Conservation (phyloP, 2,888 invertebrate genomes). For the Agonopterix subpropinquella region DNA sequence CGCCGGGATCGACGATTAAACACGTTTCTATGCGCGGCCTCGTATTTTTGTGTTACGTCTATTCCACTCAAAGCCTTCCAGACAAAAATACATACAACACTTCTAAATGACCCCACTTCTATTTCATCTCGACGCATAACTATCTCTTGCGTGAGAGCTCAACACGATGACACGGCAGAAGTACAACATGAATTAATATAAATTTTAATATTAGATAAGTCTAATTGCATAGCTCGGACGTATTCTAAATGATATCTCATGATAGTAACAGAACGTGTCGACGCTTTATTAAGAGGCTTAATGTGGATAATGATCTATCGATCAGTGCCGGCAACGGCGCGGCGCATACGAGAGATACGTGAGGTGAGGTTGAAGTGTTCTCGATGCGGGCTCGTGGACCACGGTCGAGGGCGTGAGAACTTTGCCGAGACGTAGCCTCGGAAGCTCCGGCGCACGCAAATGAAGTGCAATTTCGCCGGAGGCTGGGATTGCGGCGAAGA, state of each 20-base stretch:
- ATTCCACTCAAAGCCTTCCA: constrained; percentile 16
- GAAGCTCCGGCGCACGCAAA: constrained; percentile 50
- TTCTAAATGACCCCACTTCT: constrained; percentile 40
- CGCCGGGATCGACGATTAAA: constrained; percentile 60
- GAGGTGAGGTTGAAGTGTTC: constrained; percentile 24
- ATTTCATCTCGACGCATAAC: constrained; percentile 34
- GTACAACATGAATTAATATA: constrained; percentile 23
- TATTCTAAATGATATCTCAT: constrained; percentile 36
- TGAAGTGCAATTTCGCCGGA: constrained; percentile 60
- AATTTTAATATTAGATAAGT: constrained; percentile 31
- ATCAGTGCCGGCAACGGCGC: constrained; percentile 22
- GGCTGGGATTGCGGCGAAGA: constrained; percentile 43
- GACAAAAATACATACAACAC: constrained; percentile 31
- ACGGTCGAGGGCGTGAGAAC: constrained; percentile 53
- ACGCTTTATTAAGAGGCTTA: constrained; percentile 26
- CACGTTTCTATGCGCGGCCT: constrained; percentile 71
- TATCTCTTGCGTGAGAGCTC: constrained; percentile 39
- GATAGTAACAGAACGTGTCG: constrained; percentile 32
- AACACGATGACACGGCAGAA: constrained; percentile 50
- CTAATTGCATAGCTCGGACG: constrained; percentile 38
- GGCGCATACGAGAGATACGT: constrained; percentile 15
- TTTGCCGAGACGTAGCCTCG: constrained; percentile 29
- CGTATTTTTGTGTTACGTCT: constrained; percentile 55
- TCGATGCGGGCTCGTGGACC: constrained; percentile 24
- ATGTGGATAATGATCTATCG: constrained; percentile 30